Conservation (phyloP, 2,113 vertebrate genomes). For the Scortum barcoo region DNA sequence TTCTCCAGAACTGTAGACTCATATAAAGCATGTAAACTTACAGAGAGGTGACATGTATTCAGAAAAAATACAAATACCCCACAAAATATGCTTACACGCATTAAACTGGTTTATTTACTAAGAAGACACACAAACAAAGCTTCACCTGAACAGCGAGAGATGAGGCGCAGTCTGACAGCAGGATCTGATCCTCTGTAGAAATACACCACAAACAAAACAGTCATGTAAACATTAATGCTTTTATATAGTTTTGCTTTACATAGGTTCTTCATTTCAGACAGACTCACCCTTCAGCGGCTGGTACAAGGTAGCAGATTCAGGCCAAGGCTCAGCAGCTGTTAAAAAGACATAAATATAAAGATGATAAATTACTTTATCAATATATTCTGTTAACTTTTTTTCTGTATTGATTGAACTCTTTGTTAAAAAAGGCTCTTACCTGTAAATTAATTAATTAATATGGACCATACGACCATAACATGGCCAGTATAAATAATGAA, state of each 20-base stretch:
- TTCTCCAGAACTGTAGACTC: too few relatives aligned
- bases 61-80: too few relatives aligned
- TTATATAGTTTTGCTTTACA: rapidly evolving
- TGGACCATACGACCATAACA: too few relatives aligned
- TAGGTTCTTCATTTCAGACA: background rate
- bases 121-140: background rate
- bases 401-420: too few relatives aligned
- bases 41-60: background rate
- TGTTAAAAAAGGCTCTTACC: too few relatives aligned
- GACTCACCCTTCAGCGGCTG: constrained; percentile 84
- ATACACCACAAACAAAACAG: background rate
- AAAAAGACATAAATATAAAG: constrained; percentile 4
- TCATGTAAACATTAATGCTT: background rate
- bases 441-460: too few relatives aligned
- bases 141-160: constrained; percentile 97
- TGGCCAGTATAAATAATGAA: too few relatives aligned
- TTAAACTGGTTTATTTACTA: background rate
- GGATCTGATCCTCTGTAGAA: constrained; percentile 92
- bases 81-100: too few relatives aligned
- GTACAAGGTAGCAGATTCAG: constrained; percentile 85
- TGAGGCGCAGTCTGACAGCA: constrained; percentile 96
- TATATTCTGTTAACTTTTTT: too few relatives aligned
- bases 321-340: constrained; percentile 87
- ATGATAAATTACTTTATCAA: background rate
- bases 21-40: background rate